Conservation (phyloP, 2,888 invertebrate genomes). For the Podotricha telesiphe region DNA sequence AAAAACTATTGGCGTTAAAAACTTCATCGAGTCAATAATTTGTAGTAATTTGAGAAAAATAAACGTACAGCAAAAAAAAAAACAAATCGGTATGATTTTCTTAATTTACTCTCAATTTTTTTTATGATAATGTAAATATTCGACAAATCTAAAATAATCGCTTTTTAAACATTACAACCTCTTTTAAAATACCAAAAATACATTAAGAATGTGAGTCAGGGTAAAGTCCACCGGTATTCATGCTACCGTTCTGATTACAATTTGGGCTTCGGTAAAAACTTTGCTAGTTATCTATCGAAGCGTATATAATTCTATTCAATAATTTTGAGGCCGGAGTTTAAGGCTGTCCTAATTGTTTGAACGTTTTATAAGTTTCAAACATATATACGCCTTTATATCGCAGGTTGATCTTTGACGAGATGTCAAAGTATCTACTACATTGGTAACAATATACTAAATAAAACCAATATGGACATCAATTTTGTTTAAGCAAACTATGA, state of each 20-base stretch:
- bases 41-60: too few species aligned
- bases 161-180: background rate
- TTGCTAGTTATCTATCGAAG: slow-evolving; percentile 25
- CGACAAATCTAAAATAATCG: background rate
- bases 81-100: too few species aligned
- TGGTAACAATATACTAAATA: too few species aligned
- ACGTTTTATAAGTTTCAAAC: background rate
- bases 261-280: slow-evolving; percentile 20
- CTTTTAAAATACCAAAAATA: background rate
- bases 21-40: too few species aligned
- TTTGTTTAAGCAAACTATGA: too few species aligned
- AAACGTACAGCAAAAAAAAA: too few species aligned
- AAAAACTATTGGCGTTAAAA: too few species aligned
- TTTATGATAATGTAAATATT: too few species aligned
- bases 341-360: slow-evolving; percentile 23
- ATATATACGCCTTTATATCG: background rate
- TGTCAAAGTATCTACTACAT: too few species aligned
- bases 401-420: background rate
- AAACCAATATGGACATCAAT: too few species aligned
- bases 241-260: background rate
- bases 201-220: slow-evolving; percentile 22
- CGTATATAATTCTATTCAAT: slow-evolving; percentile 22
- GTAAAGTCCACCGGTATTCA: slow-evolving; percentile 8
- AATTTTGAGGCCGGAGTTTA: slow-evolving; percentile 23
- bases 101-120: too few species aligned